These are phyloP conservation scores for Callyntrura sp. DNA, from an alignment of 2,888 invertebrate species.

Conservation along the genomic window DNA sequence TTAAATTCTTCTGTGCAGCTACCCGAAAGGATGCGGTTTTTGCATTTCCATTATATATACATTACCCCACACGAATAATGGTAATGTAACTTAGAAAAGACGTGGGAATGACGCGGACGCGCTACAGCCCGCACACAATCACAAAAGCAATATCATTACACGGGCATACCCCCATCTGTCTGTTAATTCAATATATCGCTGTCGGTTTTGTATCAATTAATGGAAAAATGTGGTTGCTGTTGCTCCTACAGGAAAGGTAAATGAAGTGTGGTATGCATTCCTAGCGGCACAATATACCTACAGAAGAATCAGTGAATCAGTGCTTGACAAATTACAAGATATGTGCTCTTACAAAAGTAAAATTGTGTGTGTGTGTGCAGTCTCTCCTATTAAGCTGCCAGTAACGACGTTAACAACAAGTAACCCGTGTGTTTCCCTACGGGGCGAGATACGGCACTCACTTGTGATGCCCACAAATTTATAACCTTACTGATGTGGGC, in stretches of 20 bases:
- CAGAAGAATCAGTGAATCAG: constrained; percentile 20
- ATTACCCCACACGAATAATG: not conserved
- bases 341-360: not conserved
- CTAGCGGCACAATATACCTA: not conserved
- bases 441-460: too few relatives aligned
- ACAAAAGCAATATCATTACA: constrained; percentile 5
- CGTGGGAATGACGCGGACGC: not conserved
- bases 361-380: not conserved
- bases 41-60: constrained; percentile 21
- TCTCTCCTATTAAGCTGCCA: not conserved
- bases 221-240: constrained; percentile 30
- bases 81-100: constrained; percentile 44
- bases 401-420: too few relatives aligned
- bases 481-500: too few relatives aligned
- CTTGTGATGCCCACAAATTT: too few relatives aligned
- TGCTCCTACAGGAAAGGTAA: not conserved
- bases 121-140: not conserved
- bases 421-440: too few relatives aligned
- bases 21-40: constrained; percentile 48
- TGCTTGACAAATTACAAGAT: constrained; percentile 14
- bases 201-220: constrained; percentile 47
- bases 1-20: constrained; percentile 44
- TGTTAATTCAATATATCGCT: constrained; percentile 1
- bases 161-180: not conserved
- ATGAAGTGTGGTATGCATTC: constrained; percentile 30